Conservation (phyloP, 2,797 vertebrate genomes). For the Diceros bicornis region DNA sequence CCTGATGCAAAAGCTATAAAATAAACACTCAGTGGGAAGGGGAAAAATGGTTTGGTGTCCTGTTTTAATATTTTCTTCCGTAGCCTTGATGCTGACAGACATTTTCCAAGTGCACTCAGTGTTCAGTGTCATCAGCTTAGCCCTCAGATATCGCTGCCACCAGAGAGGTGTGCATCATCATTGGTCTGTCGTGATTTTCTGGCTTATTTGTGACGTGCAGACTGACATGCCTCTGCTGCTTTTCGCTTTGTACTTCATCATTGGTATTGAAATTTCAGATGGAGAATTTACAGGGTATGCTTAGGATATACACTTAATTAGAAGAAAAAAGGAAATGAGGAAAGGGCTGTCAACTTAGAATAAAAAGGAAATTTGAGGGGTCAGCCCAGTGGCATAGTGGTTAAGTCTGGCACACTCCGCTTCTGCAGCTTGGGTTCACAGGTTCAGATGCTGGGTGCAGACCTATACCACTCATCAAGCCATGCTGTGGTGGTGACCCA, state of each 20-base stretch:
- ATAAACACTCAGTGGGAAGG: constrained; percentile 89
- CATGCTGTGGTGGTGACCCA: too few species aligned
- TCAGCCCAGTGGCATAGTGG: too few species aligned
- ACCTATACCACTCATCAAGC: too few species aligned
- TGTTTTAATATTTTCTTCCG: constrained; percentile 85
- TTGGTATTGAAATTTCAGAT: constrained; percentile 61
- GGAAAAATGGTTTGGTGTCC: constrained; percentile 85
- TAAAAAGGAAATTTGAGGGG: constrained; percentile 22
- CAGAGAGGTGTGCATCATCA: not conserved
- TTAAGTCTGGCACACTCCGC: too few species aligned
- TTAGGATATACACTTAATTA: not conserved
- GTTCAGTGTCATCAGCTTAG: not conserved
- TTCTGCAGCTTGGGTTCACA: too few species aligned
- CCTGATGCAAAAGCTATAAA: constrained; percentile 90
- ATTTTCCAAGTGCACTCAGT: constrained; percentile 53
- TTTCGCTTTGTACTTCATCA: constrained; percentile 63
- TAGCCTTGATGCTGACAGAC: constrained; percentile 38
- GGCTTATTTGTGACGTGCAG: constrained; percentile 31
- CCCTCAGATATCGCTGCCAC: constrained; percentile 44
- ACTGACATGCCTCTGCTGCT: constrained; percentile 42
- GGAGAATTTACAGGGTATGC: constrained; percentile 17
- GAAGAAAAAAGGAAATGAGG: not conserved
- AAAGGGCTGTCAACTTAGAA: constrained; percentile 24
- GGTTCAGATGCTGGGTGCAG: too few species aligned
- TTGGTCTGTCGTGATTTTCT: not conserved